Evolutionary conservation across 2,113 vertebrate species (phyloP).

Genomic region (Ascaphus truei): DNA sequence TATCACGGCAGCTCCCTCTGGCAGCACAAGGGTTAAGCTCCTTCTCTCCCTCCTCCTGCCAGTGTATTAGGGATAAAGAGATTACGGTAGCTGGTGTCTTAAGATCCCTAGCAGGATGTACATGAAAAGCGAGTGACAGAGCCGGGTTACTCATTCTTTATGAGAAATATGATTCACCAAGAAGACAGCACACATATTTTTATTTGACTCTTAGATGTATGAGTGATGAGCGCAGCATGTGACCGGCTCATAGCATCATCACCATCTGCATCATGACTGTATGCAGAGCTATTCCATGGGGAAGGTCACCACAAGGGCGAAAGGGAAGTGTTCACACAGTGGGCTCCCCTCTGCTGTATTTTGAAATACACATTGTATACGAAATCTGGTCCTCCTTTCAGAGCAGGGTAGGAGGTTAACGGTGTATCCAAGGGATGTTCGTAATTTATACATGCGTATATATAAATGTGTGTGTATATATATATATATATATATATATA

Average conservation of each 20-base stretch:
- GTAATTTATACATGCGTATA: too few relatives aligned
- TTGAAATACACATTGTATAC: too few relatives aligned
- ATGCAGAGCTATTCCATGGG: not conserved
- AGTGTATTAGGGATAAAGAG: not conserved
- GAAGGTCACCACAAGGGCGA: constrained; percentile 13
- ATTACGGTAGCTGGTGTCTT: not conserved
- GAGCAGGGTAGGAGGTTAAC: too few relatives aligned
- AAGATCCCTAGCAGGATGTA: not conserved
- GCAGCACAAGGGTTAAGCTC: not conserved
- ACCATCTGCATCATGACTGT: not conserved
- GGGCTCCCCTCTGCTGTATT: too few relatives aligned
- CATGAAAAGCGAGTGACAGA: not conserved
- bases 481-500: too few relatives aligned
- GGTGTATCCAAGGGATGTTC: too few relatives aligned
- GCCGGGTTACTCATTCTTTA: constrained; percentile 9
- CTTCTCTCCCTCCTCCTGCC: not conserved
- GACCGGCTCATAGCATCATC: not conserved
- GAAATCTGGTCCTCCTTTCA: too few relatives aligned
- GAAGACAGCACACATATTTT: not conserved
- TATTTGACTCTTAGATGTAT: not conserved
- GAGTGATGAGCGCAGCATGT: not conserved
- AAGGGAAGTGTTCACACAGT: too few relatives aligned
- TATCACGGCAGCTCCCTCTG: not conserved
- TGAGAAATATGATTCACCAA: constrained; percentile 6
- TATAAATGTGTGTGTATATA: too few relatives aligned